phyloP scores from a whole-genome alignment of 2,888 invertebrate species.

The Heliothis peltigera region DNA sequence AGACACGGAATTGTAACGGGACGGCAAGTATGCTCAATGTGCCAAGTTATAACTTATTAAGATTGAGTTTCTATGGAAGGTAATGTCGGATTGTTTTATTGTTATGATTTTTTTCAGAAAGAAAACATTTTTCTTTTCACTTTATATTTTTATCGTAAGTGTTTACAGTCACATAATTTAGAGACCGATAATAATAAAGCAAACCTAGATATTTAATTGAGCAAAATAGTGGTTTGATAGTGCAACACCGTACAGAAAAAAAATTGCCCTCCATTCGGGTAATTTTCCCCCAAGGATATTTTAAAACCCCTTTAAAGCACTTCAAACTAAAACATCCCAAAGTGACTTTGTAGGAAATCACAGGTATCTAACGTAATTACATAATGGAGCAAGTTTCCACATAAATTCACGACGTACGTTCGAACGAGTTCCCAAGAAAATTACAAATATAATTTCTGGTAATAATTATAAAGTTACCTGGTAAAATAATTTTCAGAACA shows the following conservation, averaged over 20 bases:
- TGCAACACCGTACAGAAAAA: too few species aligned
- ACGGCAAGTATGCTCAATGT: conserved; percentile 5
- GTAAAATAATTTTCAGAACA: not conserved
- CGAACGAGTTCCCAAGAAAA: conserved; percentile 6
- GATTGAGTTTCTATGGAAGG: not conserved
- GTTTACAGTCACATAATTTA: too few species aligned
- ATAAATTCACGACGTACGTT: conserved; percentile 19
- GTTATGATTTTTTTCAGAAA: too few species aligned
- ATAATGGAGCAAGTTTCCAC: conserved; percentile 38
- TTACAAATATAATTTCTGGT: conserved; percentile 19
- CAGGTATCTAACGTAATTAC: not conserved
- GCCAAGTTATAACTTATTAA: not conserved
- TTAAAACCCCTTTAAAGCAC: not conserved
- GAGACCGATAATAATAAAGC: too few species aligned
- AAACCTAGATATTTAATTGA: too few species aligned
- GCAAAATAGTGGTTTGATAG: too few species aligned
- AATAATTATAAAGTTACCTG: not conserved
- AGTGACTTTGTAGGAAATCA: not conserved
- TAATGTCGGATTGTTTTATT: not conserved
- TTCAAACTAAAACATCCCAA: not conserved
- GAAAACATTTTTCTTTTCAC: too few species aligned
- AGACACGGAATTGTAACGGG: conserved; percentile 35
- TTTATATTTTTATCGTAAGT: too few species aligned
- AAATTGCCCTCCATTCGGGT: too few species aligned
- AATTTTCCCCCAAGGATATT: not conserved